phyloP scores from a whole-genome alignment of 2,888 invertebrate species.

The Cancer borealis region DNA sequence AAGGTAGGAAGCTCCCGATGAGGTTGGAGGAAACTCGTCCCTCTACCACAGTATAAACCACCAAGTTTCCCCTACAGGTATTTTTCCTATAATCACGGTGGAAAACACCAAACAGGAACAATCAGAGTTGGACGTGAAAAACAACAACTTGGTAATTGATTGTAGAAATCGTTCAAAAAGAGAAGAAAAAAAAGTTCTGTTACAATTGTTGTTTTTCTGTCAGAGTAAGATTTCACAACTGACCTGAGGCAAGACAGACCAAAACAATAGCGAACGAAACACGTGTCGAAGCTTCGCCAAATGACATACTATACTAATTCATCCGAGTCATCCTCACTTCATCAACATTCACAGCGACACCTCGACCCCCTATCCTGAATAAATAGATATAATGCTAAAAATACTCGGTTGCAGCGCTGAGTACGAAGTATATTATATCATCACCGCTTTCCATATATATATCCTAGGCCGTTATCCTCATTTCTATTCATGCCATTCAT shows the following conservation, averaged over 20 bases:
- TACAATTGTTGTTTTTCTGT: background rate
- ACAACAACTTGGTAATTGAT: background rate
- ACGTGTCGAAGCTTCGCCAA: background rate
- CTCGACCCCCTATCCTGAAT: background rate
- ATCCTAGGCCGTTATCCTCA: background rate
- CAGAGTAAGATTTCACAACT: background rate
- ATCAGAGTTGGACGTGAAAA: background rate
- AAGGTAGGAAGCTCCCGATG: background rate
- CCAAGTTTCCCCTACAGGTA: background rate
- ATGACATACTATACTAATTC: background rate
- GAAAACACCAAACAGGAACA: background rate
- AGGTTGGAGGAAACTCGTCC: background rate
- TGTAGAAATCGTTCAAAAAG: background rate
- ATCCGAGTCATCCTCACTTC: background rate
- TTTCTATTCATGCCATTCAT: conserved; percentile 8
- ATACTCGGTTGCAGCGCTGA: background rate
- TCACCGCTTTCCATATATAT: background rate
- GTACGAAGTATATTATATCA: background rate
- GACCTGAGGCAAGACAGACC: background rate
- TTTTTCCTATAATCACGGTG: background rate
- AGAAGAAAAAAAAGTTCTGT: background rate
- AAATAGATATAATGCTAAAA: background rate
- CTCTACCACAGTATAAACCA: background rate
- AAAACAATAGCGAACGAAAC: background rate
- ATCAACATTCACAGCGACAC: background rate